Evolutionary conservation across 1,140 invertebrate species (phyloP), one percentile per base, ranked within the genome.

Genomic region (Neomicropteryx cornuta): DNA sequence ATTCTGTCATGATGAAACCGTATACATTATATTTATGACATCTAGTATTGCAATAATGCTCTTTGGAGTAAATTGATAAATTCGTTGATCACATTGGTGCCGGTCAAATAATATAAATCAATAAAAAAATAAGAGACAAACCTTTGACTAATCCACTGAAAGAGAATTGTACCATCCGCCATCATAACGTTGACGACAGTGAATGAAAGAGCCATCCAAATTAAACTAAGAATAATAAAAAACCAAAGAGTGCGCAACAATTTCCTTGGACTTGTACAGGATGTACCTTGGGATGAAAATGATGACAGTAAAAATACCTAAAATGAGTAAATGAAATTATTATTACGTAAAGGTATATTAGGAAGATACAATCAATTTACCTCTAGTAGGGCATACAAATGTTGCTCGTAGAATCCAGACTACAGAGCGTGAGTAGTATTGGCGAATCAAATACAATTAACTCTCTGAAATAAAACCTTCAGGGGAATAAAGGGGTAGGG

Each of bases 221-320:
- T 44, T 17, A 77, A 47, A 49, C 81, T 75, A 22, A 77, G 46
- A 19, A 69, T 68, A 44, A 86, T 74, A 43, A 82, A 83, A 13
- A 81, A 50, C 81, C 83, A 85, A 0, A 86, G 49, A 47, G 73
- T 77, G 45, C 69, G 68, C 11, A 84, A 70, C 8, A 85, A 57
- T 20, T 70, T 71, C 39, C 70, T 77, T 18, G 83, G 81, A 50
- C 72, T 76, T 1, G 55, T 55, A 4, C 56, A 61, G 5, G 71
- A 50, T 43, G 58, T 71, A n/a, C 72, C 68, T 58, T 79, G 71
- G 2, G 72, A 70, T 2, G 74, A 61, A 58, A 76, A 75, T 0
- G 77, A 77, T 1, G 77, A 80, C n/a, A 77, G 47, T 14, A 81
- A 48, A 53, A 81, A 81, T 6, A 75, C 71, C 71, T 73, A 39